These are phyloP conservation scores for Melanotaenia nigrans DNA, from an alignment of 2,797 vertebrate genomes.

Conservation along the genomic window DNA sequence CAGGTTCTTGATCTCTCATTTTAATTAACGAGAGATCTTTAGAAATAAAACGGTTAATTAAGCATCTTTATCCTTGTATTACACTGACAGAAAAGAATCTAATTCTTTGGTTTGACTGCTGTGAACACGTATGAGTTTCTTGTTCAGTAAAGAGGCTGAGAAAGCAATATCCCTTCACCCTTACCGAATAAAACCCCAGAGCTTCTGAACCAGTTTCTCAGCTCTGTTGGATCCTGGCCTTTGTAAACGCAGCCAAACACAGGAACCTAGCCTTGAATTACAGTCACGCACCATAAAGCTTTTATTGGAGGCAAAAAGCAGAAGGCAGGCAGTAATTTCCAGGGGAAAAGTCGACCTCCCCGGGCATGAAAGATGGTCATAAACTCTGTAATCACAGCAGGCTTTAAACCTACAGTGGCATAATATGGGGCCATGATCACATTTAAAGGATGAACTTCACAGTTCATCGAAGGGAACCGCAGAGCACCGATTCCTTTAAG, in stretches of 20 bases:
- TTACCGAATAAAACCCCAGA: neutral
- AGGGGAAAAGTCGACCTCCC: conserved; percentile 32
- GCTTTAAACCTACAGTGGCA: conserved; percentile 31
- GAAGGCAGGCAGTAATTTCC: conserved; percentile 60
- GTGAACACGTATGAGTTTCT: neutral
- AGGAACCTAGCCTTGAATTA: conserved; percentile 34
- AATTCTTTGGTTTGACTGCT: neutral
- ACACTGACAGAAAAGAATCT: neutral
- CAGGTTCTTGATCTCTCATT: neutral
- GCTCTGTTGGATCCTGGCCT: conserved; percentile 24
- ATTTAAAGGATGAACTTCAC: conserved; percentile 17
- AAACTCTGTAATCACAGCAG: conserved; percentile 61
- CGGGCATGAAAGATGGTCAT: conserved; percentile 51
- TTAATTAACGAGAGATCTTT: neutral
- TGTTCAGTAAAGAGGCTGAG: conserved; percentile 9
- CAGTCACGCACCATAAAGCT: conserved; percentile 48
- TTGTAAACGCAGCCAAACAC: conserved; percentile 40
- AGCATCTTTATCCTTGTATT: neutral
- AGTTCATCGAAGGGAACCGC: neutral
- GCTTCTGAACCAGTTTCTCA: conserved; percentile 9
- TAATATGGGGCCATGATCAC: conserved; percentile 34
- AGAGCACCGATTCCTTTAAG: neutral
- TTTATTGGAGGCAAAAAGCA: conserved; percentile 57
- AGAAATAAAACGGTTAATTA: conserved; percentile 4
- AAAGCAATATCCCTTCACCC: neutral